phyloP scores from a whole-genome alignment of 2,113 vertebrate genomes.

The Sturnus vulgaris region DNA sequence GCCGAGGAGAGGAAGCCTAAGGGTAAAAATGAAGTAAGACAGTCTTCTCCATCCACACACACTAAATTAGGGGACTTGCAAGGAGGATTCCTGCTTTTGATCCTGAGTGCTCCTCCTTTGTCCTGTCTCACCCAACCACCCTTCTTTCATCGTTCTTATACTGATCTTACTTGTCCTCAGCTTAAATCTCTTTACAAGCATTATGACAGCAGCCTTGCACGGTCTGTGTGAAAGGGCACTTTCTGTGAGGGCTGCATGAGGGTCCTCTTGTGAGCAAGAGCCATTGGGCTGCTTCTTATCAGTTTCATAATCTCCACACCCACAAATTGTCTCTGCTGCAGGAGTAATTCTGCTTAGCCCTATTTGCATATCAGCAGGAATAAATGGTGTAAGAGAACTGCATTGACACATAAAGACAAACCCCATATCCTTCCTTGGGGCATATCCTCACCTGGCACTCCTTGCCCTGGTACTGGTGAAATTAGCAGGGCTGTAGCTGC shows the following conservation, averaged over 20 bases:
- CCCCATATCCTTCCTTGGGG: not conserved
- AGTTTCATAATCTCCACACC: not conserved
- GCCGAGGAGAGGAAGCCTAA: not conserved
- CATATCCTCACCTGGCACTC: not conserved
- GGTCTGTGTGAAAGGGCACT: not conserved
- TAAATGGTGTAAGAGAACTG: slow-evolving; percentile 47
- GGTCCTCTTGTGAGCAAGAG: not conserved
- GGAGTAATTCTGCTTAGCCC: not conserved
- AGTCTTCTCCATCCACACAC: not conserved
- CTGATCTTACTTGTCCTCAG: not conserved
- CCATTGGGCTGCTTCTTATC: slow-evolving; percentile 11
- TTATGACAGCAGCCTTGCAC: not conserved
- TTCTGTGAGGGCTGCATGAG: not conserved
- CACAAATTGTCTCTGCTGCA: not conserved
- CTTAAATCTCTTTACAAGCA: not conserved
- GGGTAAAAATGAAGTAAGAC: not conserved
- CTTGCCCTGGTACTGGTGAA: not conserved
- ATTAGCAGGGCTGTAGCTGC: not conserved
- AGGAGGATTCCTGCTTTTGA: not conserved
- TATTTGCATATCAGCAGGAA: slow-evolving; percentile 47
- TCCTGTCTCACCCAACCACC: not conserved
- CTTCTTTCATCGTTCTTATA: not conserved
- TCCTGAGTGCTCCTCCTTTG: not conserved
- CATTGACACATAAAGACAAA: slow-evolving; percentile 6
- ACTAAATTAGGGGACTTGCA: not conserved